Base-by-base conservation (phyloP, 2,888 invertebrate species). In the Petrolisthes cinctipes region DNA sequence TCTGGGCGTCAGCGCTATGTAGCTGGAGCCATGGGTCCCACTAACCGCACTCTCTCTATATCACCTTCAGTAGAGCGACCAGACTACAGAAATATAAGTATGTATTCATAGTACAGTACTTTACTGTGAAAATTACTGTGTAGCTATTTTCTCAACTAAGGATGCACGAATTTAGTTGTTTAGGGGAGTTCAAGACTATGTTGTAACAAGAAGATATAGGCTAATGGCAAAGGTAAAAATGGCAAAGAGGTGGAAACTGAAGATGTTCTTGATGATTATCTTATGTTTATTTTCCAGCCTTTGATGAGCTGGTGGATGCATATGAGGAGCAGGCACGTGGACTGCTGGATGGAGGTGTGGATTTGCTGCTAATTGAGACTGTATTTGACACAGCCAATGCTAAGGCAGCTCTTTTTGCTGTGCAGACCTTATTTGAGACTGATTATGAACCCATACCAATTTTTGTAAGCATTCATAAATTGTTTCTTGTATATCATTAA, bases 321-420 rank as follows among this genome's bases (percentile, higher is more conserved):
- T 94, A 94, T 91, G 92, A 91, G 71, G 94, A 94, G 89, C 94
- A 94, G 91, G 93, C 93, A 0, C 91, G 92, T 83, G 94, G 93
- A 17, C 92, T 94, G 23, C 91, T 94, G 23, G 94, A 94, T 91
- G 94, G 94, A 73, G 94, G 94, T 11, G 93, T 92, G 11, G 94
- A 95, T 91, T 91, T 94, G 4, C 92, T 94, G 6, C 92, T 95
- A 68, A 93, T 94, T 4, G 94, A 94, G 91, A 94, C 94, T 0
- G 94, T 95, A 85, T 94, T 95, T 92, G 94, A 94, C 91, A 94
- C 94, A 23, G 94, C 94, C 5, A 94, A 95, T 92, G 92, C 94
- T 5, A 94, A 94, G 92, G 94, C 94, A 66, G 94, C 94, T 4
- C 91, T 94, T 20, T 94, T 93, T 93, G 94, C 94, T 51, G 93